phyloP scores from a whole-genome alignment of 2,888 invertebrate genomes.

The Mycalesis mineus region DNA sequence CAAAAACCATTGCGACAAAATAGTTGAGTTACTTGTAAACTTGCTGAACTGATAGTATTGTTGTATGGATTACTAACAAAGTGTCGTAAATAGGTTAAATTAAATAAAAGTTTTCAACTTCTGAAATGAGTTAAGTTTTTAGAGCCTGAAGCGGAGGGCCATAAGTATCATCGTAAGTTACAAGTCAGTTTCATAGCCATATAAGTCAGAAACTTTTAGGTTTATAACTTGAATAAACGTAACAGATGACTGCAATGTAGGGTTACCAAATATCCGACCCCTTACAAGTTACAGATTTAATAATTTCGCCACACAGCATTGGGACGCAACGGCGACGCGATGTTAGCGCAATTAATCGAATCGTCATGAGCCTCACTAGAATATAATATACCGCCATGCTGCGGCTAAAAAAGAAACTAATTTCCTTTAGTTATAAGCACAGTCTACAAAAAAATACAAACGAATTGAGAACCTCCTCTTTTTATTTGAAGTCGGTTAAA shows the following conservation, averaged over 20 bases:
- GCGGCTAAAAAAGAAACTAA: too few species aligned
- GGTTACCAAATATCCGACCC: not conserved
- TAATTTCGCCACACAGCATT: too few species aligned
- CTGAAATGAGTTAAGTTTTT: not conserved
- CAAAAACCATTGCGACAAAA: not conserved
- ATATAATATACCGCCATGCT: too few species aligned
- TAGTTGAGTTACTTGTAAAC: not conserved
- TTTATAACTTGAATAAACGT: constrained; percentile 19
- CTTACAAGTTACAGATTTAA: too few species aligned
- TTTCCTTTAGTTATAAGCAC: too few species aligned
- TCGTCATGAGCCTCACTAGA: too few species aligned
- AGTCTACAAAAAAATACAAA: too few species aligned
- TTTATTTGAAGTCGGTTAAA: too few species aligned
- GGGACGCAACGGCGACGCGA: too few species aligned
- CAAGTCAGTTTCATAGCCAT: constrained; percentile 9
- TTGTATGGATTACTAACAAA: not conserved
- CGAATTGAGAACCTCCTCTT: too few species aligned
- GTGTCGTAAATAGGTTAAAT: not conserved
- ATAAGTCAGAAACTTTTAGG: constrained; percentile 21
- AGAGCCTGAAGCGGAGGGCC: not conserved
- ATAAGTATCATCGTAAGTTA: constrained; percentile 2
- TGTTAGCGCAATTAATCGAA: too few species aligned
- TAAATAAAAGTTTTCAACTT: not conserved
- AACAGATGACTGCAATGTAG: constrained; percentile 11
- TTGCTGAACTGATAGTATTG: not conserved